phyloP scores from a whole-genome alignment of 2,888 invertebrate genomes.

The Limenitis arthemis region DNA sequence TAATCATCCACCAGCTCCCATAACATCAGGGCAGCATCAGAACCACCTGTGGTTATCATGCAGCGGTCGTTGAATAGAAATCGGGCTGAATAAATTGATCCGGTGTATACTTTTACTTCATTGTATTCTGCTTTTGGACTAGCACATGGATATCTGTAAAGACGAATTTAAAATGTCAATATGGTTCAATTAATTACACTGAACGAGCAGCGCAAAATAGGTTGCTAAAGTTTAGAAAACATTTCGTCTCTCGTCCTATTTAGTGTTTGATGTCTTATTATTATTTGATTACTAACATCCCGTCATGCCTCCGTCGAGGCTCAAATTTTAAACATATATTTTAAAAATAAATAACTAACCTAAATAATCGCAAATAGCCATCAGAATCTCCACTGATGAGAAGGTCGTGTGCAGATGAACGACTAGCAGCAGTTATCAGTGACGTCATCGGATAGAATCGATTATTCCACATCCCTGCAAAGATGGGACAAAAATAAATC shows the following conservation, averaged over 20 bases:
- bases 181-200: too few species aligned
- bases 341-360: conserved; percentile 53
- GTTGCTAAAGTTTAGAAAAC: too few species aligned
- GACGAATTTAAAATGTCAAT: too few species aligned
- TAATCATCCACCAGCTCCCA: conserved; percentile 91
- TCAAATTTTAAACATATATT: neutral
- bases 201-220: too few species aligned
- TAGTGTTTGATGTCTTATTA: neutral
- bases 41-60: conserved; percentile 88
- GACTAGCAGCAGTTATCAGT: conserved; percentile 85
- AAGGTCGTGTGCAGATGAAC: conserved; percentile 87
- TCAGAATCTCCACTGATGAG: conserved; percentile 91
- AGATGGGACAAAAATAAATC: neutral
- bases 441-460: conserved; percentile 89
- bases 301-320: neutral
- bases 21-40: conserved; percentile 91
- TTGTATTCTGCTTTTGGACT: conserved; percentile 90
- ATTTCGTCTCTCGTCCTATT: too few species aligned
- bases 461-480: conserved; percentile 89
- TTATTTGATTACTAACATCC: neutral
- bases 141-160: conserved; percentile 83
- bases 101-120: conserved; percentile 90
- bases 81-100: conserved; percentile 82
- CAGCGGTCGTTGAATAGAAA: conserved; percentile 91
- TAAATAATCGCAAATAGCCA: conserved; percentile 88